Conservation (phyloP, 92 coral and sea anemone species). For the Palythoa heliodiscus region DNA sequence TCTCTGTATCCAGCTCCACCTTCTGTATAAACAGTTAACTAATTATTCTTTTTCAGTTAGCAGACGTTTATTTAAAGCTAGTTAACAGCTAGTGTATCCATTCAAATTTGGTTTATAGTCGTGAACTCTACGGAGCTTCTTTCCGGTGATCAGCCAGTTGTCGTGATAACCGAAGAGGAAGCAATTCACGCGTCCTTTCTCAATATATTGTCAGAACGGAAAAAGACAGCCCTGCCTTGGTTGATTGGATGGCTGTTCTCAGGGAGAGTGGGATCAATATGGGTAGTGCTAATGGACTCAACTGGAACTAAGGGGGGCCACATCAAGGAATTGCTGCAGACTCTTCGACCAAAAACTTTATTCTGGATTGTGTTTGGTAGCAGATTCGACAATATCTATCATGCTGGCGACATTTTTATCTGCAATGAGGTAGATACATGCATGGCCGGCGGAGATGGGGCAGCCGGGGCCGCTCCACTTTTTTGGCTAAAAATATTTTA, state of each 20-base stretch:
- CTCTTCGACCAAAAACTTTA: neutral
- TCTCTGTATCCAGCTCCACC: no score
- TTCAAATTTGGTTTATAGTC: neutral
- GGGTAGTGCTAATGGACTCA: neutral
- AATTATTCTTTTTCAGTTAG: no score
- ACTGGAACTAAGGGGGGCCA: no score
- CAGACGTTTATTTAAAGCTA: no score
- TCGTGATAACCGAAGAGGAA: neutral
- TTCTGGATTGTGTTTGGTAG: conserved; percentile 17
- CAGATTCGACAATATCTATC: neutral
- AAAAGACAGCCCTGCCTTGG: neutral
- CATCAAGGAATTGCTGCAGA: neutral
- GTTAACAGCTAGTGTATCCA: no score
- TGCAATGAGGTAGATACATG: conserved; percentile 25
- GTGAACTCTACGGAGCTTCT: neutral
- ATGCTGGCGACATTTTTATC: conserved; percentile 28
- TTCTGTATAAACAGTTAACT: no score
- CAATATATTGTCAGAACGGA: neutral
- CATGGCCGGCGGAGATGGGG: no score
- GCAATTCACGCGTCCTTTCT: conserved; percentile 7
- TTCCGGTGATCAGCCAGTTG: neutral
- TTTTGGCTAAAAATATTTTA: no score
- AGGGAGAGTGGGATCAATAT: neutral
- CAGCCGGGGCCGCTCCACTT: no score
- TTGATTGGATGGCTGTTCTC: conserved; percentile 25